Evolutionary conservation across 2,888 invertebrate genomes (phyloP), one percentile per base, ranked within the genome.

Genomic region (Netelia fuscicornis): DNA sequence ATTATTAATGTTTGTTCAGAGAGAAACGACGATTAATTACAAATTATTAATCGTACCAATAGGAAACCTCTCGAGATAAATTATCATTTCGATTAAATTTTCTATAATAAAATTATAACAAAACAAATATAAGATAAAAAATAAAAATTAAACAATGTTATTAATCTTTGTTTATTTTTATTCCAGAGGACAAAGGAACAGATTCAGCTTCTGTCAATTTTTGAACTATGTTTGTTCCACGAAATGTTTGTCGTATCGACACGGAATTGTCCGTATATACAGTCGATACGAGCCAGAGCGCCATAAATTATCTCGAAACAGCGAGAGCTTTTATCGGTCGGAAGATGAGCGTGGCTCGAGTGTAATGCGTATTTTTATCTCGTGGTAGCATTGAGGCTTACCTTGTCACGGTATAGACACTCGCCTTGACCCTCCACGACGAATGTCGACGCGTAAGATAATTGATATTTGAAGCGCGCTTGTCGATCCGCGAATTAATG

Each of bases 361-460:
- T 58, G 23, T 17, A 20, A 17, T 37, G 23, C 17, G 10, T 9
- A 56, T 30, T 54, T 54, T 17, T 56, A 71, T 68, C 68, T 13
- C 10, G 44, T 30, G 20, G 25, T 30, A 17, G 13, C 44, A 72
- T 58, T 60, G 58, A 44, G 58, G 20, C 42, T 44, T 60, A 54
- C 37, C 13, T 65, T 23, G 54, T 75, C 64, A 13, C 20, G 10
- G 11, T 20, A 9, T 20, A 58, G n/a, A 65, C 30, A 25, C 10
- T 23, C n/a, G 48, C 77, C 58, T 60, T 77, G 67, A 48, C 77
- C 58, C n/a, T 77, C 25, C 11, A 5, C 23, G 56, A 42, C 6
- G 9, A 37, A 37, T 42, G 58, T 23, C 58, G 6, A 17, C 52
- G 64, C 8, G 52, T n/a, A 44, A 44, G 65, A 30, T 68, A 58